Base-by-base conservation (phyloP, 2,113 vertebrate species). In the Ageneiosus marmoratus region DNA sequence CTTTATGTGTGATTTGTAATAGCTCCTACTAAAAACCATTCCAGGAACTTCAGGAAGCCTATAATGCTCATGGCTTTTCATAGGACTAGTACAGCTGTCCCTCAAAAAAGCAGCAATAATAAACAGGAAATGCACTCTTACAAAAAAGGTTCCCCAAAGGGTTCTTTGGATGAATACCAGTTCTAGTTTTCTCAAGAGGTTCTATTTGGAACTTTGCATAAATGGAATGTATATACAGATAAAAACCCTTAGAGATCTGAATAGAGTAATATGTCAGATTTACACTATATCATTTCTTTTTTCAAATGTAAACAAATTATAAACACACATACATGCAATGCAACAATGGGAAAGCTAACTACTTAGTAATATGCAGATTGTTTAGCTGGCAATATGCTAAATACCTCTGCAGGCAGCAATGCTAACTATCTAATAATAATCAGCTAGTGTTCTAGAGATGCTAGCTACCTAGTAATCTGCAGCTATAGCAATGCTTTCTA, bases 111-210 rank as follows among this genome's bases (percentile, higher is more conserved):
- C 46, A 29, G n/a, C 70, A 51, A 2, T 29, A 16, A 12, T 74
- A 74, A 74, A 74, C 46, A 74, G 46, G 73, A 76, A 76, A 76
- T 13, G 50, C 8, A 55, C 50, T 55, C 34, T 76, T 76, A 55
- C 32, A 65, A 34, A 22, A 41, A 44, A 69, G 4, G 34, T 41
- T 24, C 20, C 50, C 73, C 22, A 13, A 76, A 53, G n/a, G 16
- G 27, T 13, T 76, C 50, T 76, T 55, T 76, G 48, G 50, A 76
- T 34, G 73, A 55, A 16, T 55, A 55, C 24, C 50, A 76, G 9
- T 53, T 76, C 22, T 2, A 72, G 24, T n/a, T 72, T 72, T 16
- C 24, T 16, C n/a, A 48, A 16, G 13, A 72, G 22, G 69, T 48
- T 48, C 24, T 44, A 44, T 16, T 13, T 34, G 2, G 9, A 67